Conservation (phyloP, 2,797 vertebrate species). For the Sylvia borin region DNA sequence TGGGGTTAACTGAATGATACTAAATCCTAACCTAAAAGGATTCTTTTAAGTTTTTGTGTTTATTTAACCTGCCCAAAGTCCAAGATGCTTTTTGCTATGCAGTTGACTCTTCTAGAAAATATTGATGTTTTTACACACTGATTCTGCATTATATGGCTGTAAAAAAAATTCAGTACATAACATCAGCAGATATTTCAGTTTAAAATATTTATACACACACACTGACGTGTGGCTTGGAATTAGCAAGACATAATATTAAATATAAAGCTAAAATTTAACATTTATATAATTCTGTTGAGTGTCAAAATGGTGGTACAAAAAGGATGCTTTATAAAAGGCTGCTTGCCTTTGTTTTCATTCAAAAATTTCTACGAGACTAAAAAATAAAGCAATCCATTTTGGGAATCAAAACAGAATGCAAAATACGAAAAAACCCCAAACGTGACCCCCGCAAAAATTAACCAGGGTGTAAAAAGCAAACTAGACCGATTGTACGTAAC, state of each 20-base stretch:
- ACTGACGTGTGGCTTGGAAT: neutral
- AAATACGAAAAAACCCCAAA: neutral
- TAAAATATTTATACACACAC: neutral
- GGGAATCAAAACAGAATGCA: neutral
- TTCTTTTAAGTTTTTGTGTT: neutral
- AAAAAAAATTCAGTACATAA: neutral
- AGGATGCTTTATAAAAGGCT: neutral
- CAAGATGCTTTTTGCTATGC: neutral
- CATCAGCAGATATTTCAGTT: neutral
- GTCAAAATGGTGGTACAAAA: neutral
- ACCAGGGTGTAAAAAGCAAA: neutral
- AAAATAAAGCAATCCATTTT: neutral
- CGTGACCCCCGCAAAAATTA: neutral
- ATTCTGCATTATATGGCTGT: neutral
- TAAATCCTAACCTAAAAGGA: neutral
- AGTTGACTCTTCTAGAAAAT: neutral
- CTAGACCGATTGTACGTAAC: accelerated
- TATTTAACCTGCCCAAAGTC: neutral
- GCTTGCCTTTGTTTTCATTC: neutral
- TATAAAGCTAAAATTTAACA: neutral
- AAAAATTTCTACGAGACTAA: neutral
- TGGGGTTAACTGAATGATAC: neutral
- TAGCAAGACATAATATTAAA: accelerated
- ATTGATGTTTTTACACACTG: neutral
- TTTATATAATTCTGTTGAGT: neutral